These are phyloP conservation scores for Drosophila miranda DNA, from an alignment of 1,140 invertebrate species.

Conservation along the genomic window DNA sequence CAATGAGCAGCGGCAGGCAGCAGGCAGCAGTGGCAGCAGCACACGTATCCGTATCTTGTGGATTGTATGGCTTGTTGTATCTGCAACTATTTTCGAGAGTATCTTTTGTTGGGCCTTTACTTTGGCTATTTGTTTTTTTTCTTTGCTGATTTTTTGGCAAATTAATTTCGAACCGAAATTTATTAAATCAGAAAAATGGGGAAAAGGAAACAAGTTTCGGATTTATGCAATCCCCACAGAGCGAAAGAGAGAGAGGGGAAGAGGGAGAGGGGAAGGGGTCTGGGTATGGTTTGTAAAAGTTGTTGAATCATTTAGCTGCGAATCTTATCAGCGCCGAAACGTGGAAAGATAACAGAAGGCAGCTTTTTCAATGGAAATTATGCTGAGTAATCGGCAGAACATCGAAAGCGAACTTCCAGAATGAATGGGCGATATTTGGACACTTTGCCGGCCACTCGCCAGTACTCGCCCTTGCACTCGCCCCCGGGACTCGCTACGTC, in stretches of 20 bases:
- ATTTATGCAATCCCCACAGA: constrained; percentile 35
- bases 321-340: constrained; percentile 20
- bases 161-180: constrained; percentile 48
- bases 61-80: constrained; percentile 14
- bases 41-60: constrained; percentile 7
- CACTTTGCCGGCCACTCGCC: no score
- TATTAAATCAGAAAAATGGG: constrained; percentile 43
- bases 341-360: constrained; percentile 2
- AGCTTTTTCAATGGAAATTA: constrained; percentile 2
- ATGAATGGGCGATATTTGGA: no score
- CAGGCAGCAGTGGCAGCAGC: not conserved
- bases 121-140: constrained; percentile 44
- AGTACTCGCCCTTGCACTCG: no score
- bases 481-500: no score
- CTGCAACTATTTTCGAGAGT: constrained; percentile 40
- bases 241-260: no score
- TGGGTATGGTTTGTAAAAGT: constrained; percentile 16
- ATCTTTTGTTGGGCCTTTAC: constrained; percentile 32
- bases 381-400: constrained; percentile 9
- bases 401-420: not conserved
- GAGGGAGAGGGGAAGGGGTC: no score
- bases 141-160: constrained; percentile 33
- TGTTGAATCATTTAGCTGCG: constrained; percentile 29
- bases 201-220: constrained; percentile 50
- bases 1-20: constrained; percentile 51